phyloP scores from a whole-genome alignment of 2,888 invertebrate genomes.

The Drosophila tripunctata region DNA sequence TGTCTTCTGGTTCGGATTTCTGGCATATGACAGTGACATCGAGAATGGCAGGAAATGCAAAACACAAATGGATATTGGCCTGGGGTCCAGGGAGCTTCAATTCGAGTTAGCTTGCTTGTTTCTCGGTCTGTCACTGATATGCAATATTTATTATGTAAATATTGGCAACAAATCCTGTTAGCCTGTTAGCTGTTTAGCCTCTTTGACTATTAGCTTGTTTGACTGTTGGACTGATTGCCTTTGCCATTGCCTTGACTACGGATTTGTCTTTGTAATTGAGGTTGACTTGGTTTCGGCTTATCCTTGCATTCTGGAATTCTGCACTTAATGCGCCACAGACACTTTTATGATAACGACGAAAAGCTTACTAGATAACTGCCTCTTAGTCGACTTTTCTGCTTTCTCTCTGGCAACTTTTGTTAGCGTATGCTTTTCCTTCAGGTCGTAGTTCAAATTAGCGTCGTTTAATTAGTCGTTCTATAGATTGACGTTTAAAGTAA shows the following conservation, averaged over 20 bases:
- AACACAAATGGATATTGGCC: conserved; percentile 43
- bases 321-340: conserved; percentile 58
- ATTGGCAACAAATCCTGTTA: conserved; percentile 66
- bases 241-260: conserved; percentile 24
- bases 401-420: not conserved
- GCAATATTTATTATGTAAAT: conserved; percentile 76
- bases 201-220: too few relatives aligned
- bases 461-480: conserved; percentile 70
- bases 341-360: conserved; percentile 49
- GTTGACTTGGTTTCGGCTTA: conserved; percentile 34
- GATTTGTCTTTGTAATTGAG: conserved; percentile 52
- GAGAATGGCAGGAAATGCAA: conserved; percentile 50
- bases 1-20: conserved; percentile 38
- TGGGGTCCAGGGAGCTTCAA: conserved; percentile 16
- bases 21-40: conserved; percentile 53
- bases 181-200: conserved; percentile 26
- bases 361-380: conserved; percentile 13
- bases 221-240: conserved; percentile 42
- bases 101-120: conserved; percentile 11
- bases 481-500: conserved; percentile 70
- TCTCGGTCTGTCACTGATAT: conserved; percentile 51
- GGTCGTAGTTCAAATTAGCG: conserved; percentile 61
- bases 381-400: conserved; percentile 9
- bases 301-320: conserved; percentile 50
- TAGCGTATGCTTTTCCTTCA: not conserved